Evolutionary conservation across 2,888 invertebrate species (phyloP).

Genomic region (Drosophila subquinaria): DNA sequence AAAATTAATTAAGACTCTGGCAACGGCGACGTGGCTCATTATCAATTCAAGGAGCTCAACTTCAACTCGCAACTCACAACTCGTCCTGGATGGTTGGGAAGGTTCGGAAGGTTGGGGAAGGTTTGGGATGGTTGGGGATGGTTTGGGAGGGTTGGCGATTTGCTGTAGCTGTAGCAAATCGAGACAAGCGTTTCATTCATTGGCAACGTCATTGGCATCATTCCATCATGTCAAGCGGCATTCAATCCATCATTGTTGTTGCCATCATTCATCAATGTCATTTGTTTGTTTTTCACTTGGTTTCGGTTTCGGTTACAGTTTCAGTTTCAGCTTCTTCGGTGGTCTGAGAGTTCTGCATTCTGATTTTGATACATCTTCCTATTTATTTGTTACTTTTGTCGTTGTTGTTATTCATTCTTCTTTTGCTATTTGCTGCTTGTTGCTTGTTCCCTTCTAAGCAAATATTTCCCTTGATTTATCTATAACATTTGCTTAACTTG

Average conservation of each 20-base stretch:
- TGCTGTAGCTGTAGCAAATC: slow-evolving; percentile 25
- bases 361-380: slow-evolving; percentile 20
- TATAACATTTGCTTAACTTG: neutral
- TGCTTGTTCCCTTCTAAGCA: neutral
- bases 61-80: slow-evolving; percentile 1
- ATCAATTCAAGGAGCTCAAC: slow-evolving; percentile 72
- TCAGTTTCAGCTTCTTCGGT: slow-evolving; percentile 9
- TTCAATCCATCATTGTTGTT: slow-evolving; percentile 71
- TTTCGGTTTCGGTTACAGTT: slow-evolving; percentile 35
- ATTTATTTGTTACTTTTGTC: slow-evolving; percentile 4
- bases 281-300: slow-evolving; percentile 58
- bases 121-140: too few relatives aligned
- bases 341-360: slow-evolving; percentile 11
- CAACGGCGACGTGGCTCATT: slow-evolving; percentile 63
- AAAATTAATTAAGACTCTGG: slow-evolving; percentile 73
- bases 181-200: slow-evolving; percentile 68
- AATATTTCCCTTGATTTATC: slow-evolving; percentile 6
- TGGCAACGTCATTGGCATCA: slow-evolving; percentile 54
- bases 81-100: neutral
- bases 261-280: slow-evolving; percentile 80
- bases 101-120: too few relatives aligned
- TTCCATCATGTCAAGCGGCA: slow-evolving; percentile 34
- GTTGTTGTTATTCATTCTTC: neutral
- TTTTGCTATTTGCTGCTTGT: neutral
- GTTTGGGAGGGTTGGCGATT: neutral